Evolutionary conservation across 64 coral and sea anemone species (phyloP).

Genomic region (Montipora efflorescens): DNA sequence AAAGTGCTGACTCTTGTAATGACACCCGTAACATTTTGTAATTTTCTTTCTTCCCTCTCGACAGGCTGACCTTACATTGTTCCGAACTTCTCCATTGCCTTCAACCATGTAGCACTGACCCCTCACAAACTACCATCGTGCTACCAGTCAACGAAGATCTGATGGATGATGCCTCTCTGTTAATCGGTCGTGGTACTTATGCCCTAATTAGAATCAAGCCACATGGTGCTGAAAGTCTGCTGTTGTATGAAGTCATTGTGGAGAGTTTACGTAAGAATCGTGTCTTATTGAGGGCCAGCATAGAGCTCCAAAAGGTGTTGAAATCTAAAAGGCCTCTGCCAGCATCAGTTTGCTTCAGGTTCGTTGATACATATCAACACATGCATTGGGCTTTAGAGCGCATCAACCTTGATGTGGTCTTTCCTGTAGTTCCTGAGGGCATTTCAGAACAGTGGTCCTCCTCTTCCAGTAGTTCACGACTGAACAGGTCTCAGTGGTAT

Average conservation of each 20-base stretch:
- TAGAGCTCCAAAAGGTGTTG: constrained; percentile 6
- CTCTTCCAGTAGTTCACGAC: not conserved
- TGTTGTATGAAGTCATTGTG: constrained; percentile 80
- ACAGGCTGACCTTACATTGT: constrained; percentile 88
- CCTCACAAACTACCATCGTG: constrained; percentile 34
- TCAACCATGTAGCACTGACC: constrained; percentile 35
- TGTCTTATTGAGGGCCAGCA: constrained; percentile 69
- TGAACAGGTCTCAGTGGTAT: constrained; percentile 50
- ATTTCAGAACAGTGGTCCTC: not conserved
- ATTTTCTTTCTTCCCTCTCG: not conserved
- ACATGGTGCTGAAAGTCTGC: not conserved
- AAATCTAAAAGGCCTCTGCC: constrained; percentile 54
- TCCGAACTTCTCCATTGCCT: constrained; percentile 72
- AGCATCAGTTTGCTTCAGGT: constrained; percentile 76
- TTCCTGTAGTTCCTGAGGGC: not conserved
- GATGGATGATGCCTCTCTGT: constrained; percentile 72
- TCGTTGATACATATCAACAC: constrained; percentile 74
- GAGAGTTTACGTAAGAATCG: constrained; percentile 66
- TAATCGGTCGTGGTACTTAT: constrained; percentile 77
- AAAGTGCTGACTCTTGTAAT: no score
- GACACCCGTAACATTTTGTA: not conserved
- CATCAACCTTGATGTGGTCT: constrained; percentile 46
- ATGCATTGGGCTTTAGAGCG: constrained; percentile 76
- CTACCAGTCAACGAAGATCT: constrained; percentile 80
- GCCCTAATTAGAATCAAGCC: constrained; percentile 61